Percentiles rank a stretch among this genome's conserved stretches.
phyloP scores from a whole-genome alignment of 2,113 vertebrate species.

The Spermophilus dauricus region DNA sequence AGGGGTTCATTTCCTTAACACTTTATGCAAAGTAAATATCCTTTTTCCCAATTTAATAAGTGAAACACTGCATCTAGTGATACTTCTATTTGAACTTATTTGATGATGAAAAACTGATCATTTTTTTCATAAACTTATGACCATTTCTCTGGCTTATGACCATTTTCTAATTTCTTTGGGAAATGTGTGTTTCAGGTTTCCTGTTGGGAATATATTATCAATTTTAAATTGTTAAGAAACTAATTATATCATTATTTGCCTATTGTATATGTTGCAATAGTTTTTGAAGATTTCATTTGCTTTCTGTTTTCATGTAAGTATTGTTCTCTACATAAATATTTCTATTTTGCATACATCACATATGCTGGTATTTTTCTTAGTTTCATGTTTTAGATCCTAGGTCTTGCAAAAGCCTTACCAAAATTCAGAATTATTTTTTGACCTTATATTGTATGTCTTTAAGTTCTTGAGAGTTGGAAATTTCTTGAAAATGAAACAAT shows the following conservation, averaged over 20 bases:
- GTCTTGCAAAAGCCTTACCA: neutral
- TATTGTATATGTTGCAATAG: neutral
- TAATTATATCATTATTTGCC: neutral
- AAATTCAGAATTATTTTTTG: neutral
- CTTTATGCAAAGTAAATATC: neutral
- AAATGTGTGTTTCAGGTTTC: neutral
- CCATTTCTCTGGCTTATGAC: neutral
- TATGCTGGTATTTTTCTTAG: neutral
- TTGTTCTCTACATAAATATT: neutral
- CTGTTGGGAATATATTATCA: neutral
- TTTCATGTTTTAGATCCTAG: neutral
- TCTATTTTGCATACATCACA: neutral
- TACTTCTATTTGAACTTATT: neutral
- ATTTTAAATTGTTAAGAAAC: neutral
- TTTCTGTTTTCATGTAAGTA: neutral
- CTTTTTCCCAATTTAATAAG: neutral
- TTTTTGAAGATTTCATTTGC: neutral
- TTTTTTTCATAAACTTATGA: neutral
- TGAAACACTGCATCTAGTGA: too few relatives aligned
- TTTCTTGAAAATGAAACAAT: neutral
- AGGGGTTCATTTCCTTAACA: neutral
- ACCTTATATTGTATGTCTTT: neutral
- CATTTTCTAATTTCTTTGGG: neutral
- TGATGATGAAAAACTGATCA: neutral
- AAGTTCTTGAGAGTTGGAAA: neutral